Base-by-base conservation (phyloP, 1,140 invertebrate genomes). In the Hycleus phaleratus region DNA sequence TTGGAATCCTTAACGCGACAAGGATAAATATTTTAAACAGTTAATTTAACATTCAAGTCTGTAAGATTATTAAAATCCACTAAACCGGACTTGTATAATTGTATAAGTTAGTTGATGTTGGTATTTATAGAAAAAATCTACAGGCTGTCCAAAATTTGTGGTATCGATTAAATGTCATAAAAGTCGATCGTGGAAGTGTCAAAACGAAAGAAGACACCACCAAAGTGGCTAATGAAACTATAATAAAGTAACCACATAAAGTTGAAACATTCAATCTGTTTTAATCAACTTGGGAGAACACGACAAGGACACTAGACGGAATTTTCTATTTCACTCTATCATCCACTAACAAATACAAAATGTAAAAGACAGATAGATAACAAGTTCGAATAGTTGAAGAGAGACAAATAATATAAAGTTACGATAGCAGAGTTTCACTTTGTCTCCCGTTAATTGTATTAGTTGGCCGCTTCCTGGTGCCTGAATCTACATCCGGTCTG, bases 371-470 rank as follows among this genome's bases (percentile, higher is more conserved):
- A 42, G 9, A 39, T 6, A 42, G 40, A 42, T 42, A 42, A 9
- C 40, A 10, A 56, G 61, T 46, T 54, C 59, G 53, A 60, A 57
- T 18, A 18, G 18, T 18, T 18, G 18, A 18, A 18, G 18, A 18
- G 18, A 18, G 18, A 18, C 18, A 18, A 18, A 18, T 18, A 18
- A 18, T 18, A 18, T 18, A 18, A 69, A 74, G 63, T 74, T 74
- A 73, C 71, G 71, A 74, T 74, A 69, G 70, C 69, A 62, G 66
- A 72, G 70, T 74, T 73, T 74, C 72, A 73, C 72, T 74, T 39
- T 74, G 72, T 73, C 71, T 74, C 64, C 56, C 68, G 69, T 73
- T 74, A 74, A 74, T 74, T 74, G 71, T 74, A 74, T 74, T 74
- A 74, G 71, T 73, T 71, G 63, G 57, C 60, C 64, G 66, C 64